Evolutionary conservation across 2,113 vertebrate genomes (phyloP).

Genomic region (Rhabdornis inornatus): DNA sequence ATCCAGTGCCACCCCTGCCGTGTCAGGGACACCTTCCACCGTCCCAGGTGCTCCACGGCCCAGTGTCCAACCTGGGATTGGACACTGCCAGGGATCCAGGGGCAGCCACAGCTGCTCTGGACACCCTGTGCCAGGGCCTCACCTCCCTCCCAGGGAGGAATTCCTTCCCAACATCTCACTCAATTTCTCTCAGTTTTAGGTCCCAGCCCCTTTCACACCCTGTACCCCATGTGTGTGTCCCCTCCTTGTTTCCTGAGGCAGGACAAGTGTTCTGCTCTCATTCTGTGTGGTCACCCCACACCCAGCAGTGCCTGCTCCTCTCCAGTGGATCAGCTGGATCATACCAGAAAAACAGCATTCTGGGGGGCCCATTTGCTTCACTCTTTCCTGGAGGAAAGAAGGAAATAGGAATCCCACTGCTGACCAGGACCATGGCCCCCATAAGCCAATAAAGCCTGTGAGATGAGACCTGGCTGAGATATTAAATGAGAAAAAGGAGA

Average conservation of each 20-base stretch:
- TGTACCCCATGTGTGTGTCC: fast-evolving
- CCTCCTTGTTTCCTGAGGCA: neutral
- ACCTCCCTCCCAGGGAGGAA: fast-evolving
- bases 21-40: neutral
- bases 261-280: fast-evolving
- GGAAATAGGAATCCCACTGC: neutral
- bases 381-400: neutral
- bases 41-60: neutral
- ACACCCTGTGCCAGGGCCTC: neutral
- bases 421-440: neutral
- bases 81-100: neutral
- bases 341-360: neutral
- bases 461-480: neutral
- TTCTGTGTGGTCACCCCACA: fast-evolving
- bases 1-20: neutral
- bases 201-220: neutral
- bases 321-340: neutral
- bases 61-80: neutral
- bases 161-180: neutral
- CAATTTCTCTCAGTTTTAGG: neutral
- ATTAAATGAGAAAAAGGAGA: neutral
- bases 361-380: neutral
- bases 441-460: fast-evolving
- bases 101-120: neutral
- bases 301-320: neutral